phyloP scores from a whole-genome alignment of 2,888 invertebrate genomes.

The Cerastis rubricosa region DNA sequence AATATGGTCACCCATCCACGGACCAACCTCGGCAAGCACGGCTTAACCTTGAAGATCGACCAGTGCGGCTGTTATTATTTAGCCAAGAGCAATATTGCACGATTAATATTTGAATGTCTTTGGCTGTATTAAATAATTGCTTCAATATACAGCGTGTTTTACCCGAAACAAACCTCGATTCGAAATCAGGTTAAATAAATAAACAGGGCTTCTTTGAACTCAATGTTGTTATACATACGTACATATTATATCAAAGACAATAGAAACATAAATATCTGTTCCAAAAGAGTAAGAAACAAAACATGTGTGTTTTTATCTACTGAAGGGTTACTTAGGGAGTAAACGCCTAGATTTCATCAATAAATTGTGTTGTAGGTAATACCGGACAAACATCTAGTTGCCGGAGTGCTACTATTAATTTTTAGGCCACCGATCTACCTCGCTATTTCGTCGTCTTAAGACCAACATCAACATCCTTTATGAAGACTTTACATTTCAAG shows the following conservation, averaged over 20 bases:
- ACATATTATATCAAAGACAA: neutral
- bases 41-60: no score
- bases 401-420: neutral
- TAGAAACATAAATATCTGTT: neutral
- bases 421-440: no score
- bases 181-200: neutral
- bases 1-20: no score
- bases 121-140: neutral
- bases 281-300: neutral
- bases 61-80: no score
- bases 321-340: neutral
- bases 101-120: no score
- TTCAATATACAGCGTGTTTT: neutral
- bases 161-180: slow-evolving; percentile 6
- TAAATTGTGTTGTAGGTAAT: neutral
- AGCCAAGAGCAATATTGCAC: no score
- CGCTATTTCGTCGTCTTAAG: neutral
- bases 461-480: neutral
- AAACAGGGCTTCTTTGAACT: slow-evolving; percentile 11
- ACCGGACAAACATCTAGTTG: no score
- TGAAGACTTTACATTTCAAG: neutral
- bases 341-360: neutral
- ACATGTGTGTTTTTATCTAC: neutral
- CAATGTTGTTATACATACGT: neutral
- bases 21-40: no score